Evolutionary conservation across 2,113 vertebrate species (phyloP).

Genomic region (Otis tarda): DNA sequence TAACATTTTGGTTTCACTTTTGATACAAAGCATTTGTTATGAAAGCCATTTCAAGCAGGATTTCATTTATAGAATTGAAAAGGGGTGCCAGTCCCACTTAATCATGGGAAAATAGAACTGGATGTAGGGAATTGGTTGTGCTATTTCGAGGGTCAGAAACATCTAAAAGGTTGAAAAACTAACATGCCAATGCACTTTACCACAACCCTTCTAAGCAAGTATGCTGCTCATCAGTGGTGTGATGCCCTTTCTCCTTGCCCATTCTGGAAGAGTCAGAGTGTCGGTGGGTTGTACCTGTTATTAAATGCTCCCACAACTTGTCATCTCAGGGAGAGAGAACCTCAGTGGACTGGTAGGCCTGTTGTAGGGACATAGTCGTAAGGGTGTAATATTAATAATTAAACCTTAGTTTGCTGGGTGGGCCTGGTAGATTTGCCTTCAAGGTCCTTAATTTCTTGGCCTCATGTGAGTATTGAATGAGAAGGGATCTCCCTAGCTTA

Average conservation of each 20-base stretch:
- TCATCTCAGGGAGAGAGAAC: neutral
- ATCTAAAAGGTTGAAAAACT: neutral
- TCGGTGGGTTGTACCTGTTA: neutral
- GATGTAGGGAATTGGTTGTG: neutral
- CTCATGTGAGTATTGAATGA: neutral
- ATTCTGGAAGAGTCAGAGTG: neutral
- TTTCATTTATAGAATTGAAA: slow-evolving; percentile 70
- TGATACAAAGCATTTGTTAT: slow-evolving; percentile 4
- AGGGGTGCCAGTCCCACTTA: slow-evolving; percentile 75
- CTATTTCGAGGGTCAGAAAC: neutral
- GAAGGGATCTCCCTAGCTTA: neutral
- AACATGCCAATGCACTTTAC: neutral
- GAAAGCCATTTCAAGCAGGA: slow-evolving; percentile 66
- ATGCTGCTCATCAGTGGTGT: accelerated
- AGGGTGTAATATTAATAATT: neutral
- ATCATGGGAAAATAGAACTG: slow-evolving; percentile 72
- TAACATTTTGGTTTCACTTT: slow-evolving; percentile 74
- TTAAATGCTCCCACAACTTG: neutral
- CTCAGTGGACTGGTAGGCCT: neutral
- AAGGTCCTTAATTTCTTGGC: neutral
- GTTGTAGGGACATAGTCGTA: neutral
- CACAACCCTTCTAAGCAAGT: neutral
- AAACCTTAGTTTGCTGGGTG: neutral
- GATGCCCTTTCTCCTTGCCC: neutral
- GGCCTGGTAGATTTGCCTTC: neutral